phyloP scores from a whole-genome alignment of 2,888 invertebrate genomes.

The Latheticus oryzae region DNA sequence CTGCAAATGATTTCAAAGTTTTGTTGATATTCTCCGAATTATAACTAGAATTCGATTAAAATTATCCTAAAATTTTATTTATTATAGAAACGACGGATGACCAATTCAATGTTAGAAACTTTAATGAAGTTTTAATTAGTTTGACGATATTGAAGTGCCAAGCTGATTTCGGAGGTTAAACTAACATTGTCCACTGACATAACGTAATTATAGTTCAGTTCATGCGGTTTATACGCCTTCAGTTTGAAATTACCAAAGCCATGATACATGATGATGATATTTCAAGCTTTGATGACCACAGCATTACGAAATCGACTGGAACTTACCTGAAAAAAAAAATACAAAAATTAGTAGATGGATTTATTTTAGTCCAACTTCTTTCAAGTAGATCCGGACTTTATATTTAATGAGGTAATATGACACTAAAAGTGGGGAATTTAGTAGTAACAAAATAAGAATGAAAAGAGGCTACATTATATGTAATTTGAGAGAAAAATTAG shows the following conservation, averaged over 20 bases:
- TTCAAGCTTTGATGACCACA: background rate
- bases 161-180: conserved; percentile 24
- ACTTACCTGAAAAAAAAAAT: conserved; percentile 9
- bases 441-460: no score
- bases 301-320: background rate
- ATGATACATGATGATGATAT: conserved; percentile 4
- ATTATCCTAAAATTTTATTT: no score
- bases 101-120: conserved; percentile 24
- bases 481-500: no score
- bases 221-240: conserved; percentile 17
- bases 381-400: no score
- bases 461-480: no score
- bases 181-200: conserved; percentile 18
- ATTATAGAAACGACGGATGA: conserved; percentile 18
- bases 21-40: no score
- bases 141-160: conserved; percentile 23
- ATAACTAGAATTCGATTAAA: no score
- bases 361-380: no score
- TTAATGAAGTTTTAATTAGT: conserved; percentile 32
- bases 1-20: no score
- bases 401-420: no score
- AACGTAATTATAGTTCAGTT: conserved; percentile 22
- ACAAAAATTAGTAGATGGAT: no score
- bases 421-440: no score
- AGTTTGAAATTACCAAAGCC: conserved; percentile 9